phyloP scores from a whole-genome alignment of 2,888 invertebrate species.

The Mechanitis mazaeus region DNA sequence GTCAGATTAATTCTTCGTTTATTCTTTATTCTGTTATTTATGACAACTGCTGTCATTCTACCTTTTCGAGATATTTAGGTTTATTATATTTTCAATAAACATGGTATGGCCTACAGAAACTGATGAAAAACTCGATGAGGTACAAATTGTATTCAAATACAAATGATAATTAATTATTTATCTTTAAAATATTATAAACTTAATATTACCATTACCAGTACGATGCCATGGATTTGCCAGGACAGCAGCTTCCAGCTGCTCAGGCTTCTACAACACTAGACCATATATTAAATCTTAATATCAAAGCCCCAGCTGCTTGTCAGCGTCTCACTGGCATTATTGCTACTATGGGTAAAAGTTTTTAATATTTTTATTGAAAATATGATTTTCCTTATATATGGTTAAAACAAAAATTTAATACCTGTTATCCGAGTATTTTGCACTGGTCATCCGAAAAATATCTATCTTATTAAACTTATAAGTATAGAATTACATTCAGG shows the following conservation, averaged over 20 bases:
- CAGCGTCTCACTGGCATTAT: slow-evolving; percentile 75
- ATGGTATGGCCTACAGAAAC: slow-evolving; percentile 64
- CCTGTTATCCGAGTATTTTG: no score
- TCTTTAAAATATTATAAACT: not conserved
- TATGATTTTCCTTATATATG: no score
- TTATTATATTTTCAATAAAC: slow-evolving; percentile 11
- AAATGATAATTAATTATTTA: no score
- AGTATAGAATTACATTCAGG: no score
- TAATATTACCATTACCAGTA: slow-evolving; percentile 39
- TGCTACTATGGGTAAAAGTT: slow-evolving; percentile 68
- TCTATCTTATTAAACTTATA: no score
- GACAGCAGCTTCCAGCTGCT: slow-evolving; percentile 67
- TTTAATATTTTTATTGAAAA: slow-evolving; percentile 5
- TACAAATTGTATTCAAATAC: slow-evolving; percentile 30
- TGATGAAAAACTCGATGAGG: slow-evolving; percentile 55
- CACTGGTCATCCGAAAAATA: no score
- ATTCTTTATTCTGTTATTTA: not conserved
- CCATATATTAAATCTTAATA: slow-evolving; percentile 64
- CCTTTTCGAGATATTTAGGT: not conserved
- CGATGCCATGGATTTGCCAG: slow-evolving; percentile 65
- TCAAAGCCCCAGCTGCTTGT: slow-evolving; percentile 63
- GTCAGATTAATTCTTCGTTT: not conserved
- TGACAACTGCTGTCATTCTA: slow-evolving; percentile 1
- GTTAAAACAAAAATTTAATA: no score
- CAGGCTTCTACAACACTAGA: slow-evolving; percentile 67